phyloP scores from a whole-genome alignment of 2,888 invertebrate species.

The Macropis europaea region DNA sequence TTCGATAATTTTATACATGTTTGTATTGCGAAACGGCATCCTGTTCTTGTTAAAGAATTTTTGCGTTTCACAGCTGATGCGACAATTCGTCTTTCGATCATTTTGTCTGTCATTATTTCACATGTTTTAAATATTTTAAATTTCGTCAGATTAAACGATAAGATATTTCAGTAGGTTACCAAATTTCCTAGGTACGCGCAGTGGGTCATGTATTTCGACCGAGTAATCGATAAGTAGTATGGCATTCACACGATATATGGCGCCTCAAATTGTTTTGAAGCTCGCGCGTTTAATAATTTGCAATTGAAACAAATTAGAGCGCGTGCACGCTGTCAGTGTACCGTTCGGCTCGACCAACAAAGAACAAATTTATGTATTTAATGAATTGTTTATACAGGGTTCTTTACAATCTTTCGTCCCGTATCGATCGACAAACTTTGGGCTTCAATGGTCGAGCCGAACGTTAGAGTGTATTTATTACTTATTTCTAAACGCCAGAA shows the following conservation, averaged over 20 bases:
- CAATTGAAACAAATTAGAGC: background rate
- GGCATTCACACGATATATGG: slow-evolving; percentile 3
- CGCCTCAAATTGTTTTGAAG: slow-evolving; percentile 5
- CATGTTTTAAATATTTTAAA: no score
- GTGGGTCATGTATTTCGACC: background rate
- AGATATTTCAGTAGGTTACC: no score
- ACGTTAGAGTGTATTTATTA: background rate
- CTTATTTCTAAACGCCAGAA: background rate
- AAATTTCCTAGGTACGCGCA: background rate
- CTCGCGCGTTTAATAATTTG: background rate
- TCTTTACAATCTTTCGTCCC: no score
- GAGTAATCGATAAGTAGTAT: background rate
- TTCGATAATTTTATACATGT: no score
- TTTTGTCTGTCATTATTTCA: no score
- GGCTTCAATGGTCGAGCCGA: background rate
- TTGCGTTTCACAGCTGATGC: no score
- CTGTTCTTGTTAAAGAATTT: no score
- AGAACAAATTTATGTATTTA: background rate
- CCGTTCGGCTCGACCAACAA: background rate
- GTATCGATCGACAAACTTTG: background rate
- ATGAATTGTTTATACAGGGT: background rate
- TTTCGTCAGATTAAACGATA: no score
- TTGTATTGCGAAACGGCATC: no score
- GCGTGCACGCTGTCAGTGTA: background rate
- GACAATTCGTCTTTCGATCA: no score